These are phyloP conservation scores for Typhlomys cinereus DNA, from an alignment of 2,113 vertebrate species.

Conservation along the genomic window DNA sequence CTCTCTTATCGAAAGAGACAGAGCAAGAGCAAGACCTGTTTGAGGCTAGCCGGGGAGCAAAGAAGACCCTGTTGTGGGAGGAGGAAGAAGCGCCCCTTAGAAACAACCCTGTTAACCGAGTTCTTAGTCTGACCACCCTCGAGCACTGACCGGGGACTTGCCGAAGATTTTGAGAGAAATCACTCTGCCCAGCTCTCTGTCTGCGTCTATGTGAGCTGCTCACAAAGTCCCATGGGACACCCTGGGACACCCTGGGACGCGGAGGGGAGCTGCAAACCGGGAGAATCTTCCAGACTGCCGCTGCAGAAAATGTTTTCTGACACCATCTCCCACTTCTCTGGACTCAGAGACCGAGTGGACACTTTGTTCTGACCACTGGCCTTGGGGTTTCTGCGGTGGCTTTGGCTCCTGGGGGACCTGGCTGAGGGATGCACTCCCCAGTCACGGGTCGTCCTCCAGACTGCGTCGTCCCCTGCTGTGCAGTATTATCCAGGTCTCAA, in stretches of 20 bases:
- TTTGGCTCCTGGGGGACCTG: neutral
- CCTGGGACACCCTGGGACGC: neutral
- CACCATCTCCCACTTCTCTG: neutral
- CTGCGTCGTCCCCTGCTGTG: neutral
- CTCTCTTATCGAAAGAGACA: too few relatives aligned
- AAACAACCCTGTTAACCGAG: neutral
- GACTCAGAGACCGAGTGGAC: neutral
- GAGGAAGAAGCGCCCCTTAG: too few relatives aligned
- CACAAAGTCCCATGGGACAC: neutral
- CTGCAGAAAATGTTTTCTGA: neutral
- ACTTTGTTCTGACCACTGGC: neutral
- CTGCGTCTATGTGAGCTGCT: neutral
- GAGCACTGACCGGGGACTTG: neutral
- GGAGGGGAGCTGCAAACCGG: neutral
- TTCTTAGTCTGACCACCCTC: neutral
- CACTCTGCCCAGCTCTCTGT: neutral
- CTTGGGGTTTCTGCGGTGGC: neutral
- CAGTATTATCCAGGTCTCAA: neutral
- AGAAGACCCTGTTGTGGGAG: too few relatives aligned
- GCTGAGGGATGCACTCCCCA: neutral
- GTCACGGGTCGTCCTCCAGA: neutral
- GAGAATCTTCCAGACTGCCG: neutral
- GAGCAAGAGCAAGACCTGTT: too few relatives aligned
- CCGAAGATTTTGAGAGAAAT: neutral
- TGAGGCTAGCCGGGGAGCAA: too few relatives aligned